Percentiles rank a stretch among this genome's conserved stretches.
phyloP scores from a whole-genome alignment of 1,140 invertebrate species.

The Aphelenchoides besseyi region DNA sequence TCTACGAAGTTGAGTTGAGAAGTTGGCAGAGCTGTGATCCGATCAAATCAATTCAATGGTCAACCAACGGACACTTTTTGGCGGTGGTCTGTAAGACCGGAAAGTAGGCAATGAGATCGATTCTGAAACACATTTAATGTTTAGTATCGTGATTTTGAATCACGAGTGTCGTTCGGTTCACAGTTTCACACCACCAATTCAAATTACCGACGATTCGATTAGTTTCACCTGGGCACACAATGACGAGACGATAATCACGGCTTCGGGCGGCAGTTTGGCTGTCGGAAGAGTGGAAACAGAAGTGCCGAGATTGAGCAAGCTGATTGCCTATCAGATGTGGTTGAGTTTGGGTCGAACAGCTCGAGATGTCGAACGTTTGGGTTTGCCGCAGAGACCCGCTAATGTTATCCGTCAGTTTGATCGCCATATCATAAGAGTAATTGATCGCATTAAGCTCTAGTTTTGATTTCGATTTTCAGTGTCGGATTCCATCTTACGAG shows the following conservation, averaged over 20 bases:
- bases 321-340: conserved; percentile 65
- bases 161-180: conserved; percentile 41
- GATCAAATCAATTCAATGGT: conserved; percentile 53
- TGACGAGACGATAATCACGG: conserved; percentile 85
- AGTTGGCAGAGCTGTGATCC: conserved; percentile 44
- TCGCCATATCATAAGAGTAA: conserved; percentile 86
- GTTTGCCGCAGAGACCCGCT: conserved; percentile 78
- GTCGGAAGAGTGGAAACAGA: conserved; percentile 82
- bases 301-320: conserved; percentile 80
- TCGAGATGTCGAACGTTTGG: conserved; percentile 70
- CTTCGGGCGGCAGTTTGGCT: conserved; percentile 77
- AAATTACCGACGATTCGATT: conserved; percentile 23
- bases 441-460: neutral
- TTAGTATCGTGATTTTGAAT: conserved; percentile 48
- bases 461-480: conserved; percentile 69
- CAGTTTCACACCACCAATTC: conserved; percentile 32
- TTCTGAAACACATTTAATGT: conserved; percentile 7
- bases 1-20: conserved; percentile 48
- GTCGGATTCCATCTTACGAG: conserved; percentile 82
- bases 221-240: conserved; percentile 74
- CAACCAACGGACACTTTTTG: conserved; percentile 48
- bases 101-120: conserved; percentile 33
- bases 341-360: conserved; percentile 63
- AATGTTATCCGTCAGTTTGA: conserved; percentile 81
- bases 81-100: conserved; percentile 50